Evolutionary conservation across 2,888 invertebrate species (phyloP).

Genomic region (Antitype chi): DNA sequence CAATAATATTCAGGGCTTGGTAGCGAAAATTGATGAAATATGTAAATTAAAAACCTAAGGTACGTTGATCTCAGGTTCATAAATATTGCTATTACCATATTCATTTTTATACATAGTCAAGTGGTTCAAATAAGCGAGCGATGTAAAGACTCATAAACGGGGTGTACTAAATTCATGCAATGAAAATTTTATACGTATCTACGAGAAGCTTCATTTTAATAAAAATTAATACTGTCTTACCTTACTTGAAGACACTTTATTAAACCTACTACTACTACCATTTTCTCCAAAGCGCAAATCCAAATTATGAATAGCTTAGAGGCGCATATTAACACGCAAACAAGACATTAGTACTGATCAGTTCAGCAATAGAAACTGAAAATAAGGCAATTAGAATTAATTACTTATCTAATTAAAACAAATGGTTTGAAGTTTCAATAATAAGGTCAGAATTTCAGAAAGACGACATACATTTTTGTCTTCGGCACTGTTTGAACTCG

Average conservation of each 20-base stretch:
- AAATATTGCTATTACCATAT: conserved; percentile 37
- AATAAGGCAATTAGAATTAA: conserved; percentile 41
- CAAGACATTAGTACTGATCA: conserved; percentile 49
- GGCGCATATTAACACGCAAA: conserved; percentile 56
- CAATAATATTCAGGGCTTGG: conserved; percentile 8
- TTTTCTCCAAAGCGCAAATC: conserved; percentile 2
- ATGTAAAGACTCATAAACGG: conserved; percentile 1
- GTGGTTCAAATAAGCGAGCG: neutral
- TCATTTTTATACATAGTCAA: conserved; percentile 17
- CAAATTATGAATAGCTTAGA: conserved; percentile 10
- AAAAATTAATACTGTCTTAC: neutral
- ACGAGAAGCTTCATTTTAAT: neutral
- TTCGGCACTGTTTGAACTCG: neutral
- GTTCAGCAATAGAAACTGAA: conserved; percentile 35
- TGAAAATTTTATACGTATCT: neutral
- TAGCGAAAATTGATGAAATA: conserved; percentile 7
- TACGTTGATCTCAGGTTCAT: conserved; percentile 27
- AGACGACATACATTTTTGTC: neutral
- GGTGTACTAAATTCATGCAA: neutral
- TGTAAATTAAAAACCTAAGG: conserved; percentile 5
- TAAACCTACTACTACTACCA: neutral
- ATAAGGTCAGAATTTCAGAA: neutral
- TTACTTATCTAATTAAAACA: conserved; percentile 44
- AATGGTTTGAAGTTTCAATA: neutral
- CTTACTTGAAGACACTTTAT: neutral